Evolutionary conservation across 2,888 invertebrate species (phyloP).

Genomic region (Globia sparganii): DNA sequence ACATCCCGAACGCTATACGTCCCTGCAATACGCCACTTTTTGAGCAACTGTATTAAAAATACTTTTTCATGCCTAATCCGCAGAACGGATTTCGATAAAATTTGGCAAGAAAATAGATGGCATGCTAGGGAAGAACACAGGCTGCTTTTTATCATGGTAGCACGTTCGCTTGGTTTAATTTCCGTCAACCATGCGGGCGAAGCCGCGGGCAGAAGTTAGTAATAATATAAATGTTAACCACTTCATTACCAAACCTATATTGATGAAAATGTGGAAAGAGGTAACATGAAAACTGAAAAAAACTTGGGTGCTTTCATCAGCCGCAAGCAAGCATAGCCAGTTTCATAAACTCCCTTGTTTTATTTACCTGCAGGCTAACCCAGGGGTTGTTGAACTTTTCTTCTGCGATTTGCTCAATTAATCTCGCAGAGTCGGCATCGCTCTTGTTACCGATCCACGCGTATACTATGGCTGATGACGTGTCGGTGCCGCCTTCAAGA

Average conservation of each 20-base stretch:
- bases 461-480: slow-evolving; percentile 96
- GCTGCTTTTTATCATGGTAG: no score
- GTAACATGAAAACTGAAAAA: not conserved
- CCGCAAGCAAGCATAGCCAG: not conserved
- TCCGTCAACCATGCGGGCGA: no score
- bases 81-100: no score
- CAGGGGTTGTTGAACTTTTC: slow-evolving; percentile 96
- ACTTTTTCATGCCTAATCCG: no score
- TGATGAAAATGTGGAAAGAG: not conserved
- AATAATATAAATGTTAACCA: not conserved
- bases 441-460: slow-evolving; percentile 98
- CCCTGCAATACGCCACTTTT: no score
- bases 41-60: no score
- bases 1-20: no score
- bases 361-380: slow-evolving; percentile 93
- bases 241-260: not conserved
- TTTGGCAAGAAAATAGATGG: no score
- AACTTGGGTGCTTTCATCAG: no score
- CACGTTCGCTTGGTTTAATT: no score
- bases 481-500: slow-evolving; percentile 95
- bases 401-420: slow-evolving; percentile 97
- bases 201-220: not conserved
- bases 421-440: slow-evolving; percentile 95
- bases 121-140: no score
- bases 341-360: not conserved